These are phyloP conservation scores for Saccopteryx leptura DNA, from an alignment of 2,113 vertebrate species.

Conservation along the genomic window DNA sequence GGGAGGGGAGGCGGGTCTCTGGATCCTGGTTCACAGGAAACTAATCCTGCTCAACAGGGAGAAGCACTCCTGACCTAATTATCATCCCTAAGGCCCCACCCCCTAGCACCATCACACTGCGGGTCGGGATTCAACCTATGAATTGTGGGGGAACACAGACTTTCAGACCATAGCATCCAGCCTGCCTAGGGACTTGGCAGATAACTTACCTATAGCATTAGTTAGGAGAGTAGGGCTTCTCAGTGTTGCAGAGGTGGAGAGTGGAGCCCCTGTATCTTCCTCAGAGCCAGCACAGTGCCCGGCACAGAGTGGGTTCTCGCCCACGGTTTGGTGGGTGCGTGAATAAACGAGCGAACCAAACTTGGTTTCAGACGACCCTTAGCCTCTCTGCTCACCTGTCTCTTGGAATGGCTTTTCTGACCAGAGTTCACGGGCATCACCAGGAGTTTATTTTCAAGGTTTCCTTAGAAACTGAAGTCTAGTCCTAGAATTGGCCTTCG, in stretches of 20 bases:
- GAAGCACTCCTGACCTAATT: neutral
- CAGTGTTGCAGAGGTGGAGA: neutral
- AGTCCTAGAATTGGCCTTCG: neutral
- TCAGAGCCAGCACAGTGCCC: neutral
- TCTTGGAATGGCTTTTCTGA: neutral
- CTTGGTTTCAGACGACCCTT: neutral
- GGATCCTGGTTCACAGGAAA: neutral
- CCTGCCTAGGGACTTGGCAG: neutral
- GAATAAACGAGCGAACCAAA: neutral
- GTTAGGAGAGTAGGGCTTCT: neutral
- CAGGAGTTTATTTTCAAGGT: neutral
- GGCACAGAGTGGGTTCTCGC: neutral
- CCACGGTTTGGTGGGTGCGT: neutral
- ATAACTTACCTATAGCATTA: neutral
- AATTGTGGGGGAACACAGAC: neutral
- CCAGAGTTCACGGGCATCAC: neutral
- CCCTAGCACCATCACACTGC: neutral
- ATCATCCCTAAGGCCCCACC: neutral
- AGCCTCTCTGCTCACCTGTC: neutral
- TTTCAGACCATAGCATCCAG: neutral
- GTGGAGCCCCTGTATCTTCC: neutral
- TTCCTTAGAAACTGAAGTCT: neutral
- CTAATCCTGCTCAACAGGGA: neutral
- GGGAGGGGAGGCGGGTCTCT: neutral
- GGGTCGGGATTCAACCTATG: neutral